A percentile compares a stretch with the other conserved stretches of the same genome.
Evolutionary conservation across 2,113 vertebrate genomes (phyloP).

Genomic region (Percina caprodes): DNA sequence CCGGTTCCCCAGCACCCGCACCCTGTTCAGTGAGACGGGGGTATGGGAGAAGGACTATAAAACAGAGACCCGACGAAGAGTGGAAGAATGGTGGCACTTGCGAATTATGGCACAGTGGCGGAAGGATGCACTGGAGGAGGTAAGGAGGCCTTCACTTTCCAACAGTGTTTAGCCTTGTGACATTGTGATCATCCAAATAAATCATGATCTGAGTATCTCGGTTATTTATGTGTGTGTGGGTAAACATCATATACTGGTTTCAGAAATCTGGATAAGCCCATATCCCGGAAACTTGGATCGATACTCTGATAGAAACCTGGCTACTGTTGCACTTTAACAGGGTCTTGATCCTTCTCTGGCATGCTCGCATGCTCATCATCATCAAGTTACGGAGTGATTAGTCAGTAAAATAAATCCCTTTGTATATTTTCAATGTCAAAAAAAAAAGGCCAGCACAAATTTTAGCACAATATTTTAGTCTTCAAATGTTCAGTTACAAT

Average conservation of each 20-base stretch:
- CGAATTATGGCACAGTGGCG: constrained; percentile 87
- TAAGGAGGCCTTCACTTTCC: constrained; percentile 72
- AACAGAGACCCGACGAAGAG: constrained; percentile 86
- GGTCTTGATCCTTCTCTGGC: not conserved
- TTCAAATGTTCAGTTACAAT: not conserved
- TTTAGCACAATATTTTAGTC: too few species aligned
- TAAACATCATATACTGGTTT: not conserved
- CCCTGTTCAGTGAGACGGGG: constrained; percentile 91
- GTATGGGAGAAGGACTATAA: constrained; percentile 91
- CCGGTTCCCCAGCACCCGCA: constrained; percentile 62
- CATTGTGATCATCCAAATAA: not conserved
- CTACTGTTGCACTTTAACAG: not conserved
- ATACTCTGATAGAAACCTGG: not conserved
- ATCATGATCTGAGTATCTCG: not conserved
- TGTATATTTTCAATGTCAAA: too few species aligned
- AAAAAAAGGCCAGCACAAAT: too few species aligned
- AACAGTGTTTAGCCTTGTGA: not conserved
- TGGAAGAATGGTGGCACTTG: constrained; percentile 92
- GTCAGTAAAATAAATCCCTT: not conserved
- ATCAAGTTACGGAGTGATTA: not conserved
- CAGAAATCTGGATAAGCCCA: not conserved
- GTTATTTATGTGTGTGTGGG: not conserved
- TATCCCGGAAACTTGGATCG: not conserved
- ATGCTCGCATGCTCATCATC: not conserved
- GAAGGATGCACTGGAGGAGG: constrained; percentile 80